Evolutionary conservation across 2,797 vertebrate genomes (phyloP), one percentile per base, ranked within the genome.

Genomic region (Astyanax mexicanus): DNA sequence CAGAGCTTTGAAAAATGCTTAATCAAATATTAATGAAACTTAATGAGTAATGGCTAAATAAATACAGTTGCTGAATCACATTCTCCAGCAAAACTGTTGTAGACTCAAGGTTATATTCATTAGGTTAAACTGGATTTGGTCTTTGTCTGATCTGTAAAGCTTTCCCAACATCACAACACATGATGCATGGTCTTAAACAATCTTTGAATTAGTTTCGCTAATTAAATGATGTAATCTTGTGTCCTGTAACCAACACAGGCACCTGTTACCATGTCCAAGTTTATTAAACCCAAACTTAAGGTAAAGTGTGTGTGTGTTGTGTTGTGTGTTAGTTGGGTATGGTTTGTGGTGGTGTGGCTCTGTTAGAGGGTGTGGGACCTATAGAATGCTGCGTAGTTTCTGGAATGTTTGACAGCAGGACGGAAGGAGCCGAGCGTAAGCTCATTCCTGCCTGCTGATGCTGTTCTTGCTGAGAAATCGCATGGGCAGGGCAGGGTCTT

Each of bases 211-310:
- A 69, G 35, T 78, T 17, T 69, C 66, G 79, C 57, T 70, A 73
- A 65, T 81, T 80, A 67, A 60, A 12, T 58, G 79, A 42, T 75
- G 68, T 69, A 80, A 62, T 58, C 67, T 81, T 79, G 72, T 81
- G 51, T 70, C 69, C 78, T 79, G 51, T 84, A 84, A 81, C 69
- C 69, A 68, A 89, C 89, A 77, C 88, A 90, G 84, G 25, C 89
- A 86, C 88, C 88, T 89, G 85, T 89, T 90, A 81, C 80, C 94
- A 96, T 97, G 95, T 93, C 94, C 51, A 94, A 92, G 13, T 95
- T 95, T 90, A 93, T 93, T 94, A 96, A 96, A 90, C 91, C 94
- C 91, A 94, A 92, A 93, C 92, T 94, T 72, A 95, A 98, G 95
- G 96, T 96, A 96, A 94, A 88, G 66, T 84, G 13, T 66, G 77